Evolutionary conservation across 2,888 invertebrate species (phyloP).

Genomic region (Synergus umbraculus): DNA sequence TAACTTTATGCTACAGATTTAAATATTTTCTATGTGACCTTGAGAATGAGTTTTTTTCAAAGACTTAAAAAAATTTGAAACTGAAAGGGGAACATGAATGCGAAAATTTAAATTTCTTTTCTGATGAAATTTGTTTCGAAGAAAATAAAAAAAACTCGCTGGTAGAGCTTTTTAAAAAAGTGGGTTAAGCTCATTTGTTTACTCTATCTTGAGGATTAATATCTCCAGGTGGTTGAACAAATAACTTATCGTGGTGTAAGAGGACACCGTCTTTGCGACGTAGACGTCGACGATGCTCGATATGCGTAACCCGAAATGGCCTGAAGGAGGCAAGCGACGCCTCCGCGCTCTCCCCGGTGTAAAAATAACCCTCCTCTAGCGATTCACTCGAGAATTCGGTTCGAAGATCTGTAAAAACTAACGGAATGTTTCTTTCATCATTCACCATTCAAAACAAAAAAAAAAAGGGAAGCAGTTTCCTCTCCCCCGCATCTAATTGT

Average conservation of each 20-base stretch:
- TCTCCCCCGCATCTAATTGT: background rate
- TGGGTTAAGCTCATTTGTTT: background rate
- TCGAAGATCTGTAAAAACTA: slow-evolving; percentile 42
- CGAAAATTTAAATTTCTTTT: no score
- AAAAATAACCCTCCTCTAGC: slow-evolving; percentile 73
- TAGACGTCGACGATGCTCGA: slow-evolving; percentile 61
- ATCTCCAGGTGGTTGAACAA: background rate
- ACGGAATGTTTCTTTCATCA: slow-evolving; percentile 42
- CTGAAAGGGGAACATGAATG: no score
- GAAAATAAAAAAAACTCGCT: background rate
- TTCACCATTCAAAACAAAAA: slow-evolving; percentile 39
- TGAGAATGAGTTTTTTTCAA: background rate
- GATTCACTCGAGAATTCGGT: slow-evolving; percentile 48
- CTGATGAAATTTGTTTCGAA: background rate
- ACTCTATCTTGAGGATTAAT: background rate
- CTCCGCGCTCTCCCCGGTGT: slow-evolving; percentile 61
- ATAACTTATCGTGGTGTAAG: slow-evolving; percentile 55
- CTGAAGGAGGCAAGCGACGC: slow-evolving; percentile 59
- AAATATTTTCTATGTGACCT: background rate
- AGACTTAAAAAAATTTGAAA: no score
- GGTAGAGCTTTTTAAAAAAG: background rate
- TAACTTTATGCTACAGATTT: background rate
- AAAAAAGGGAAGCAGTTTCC: slow-evolving; percentile 43
- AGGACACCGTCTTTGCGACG: slow-evolving; percentile 56
- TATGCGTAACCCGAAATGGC: slow-evolving; percentile 76